These are phyloP conservation scores for Butastur rufipennis DNA, from an alignment of 2,113 vertebrate genomes.

Conservation along the genomic window DNA sequence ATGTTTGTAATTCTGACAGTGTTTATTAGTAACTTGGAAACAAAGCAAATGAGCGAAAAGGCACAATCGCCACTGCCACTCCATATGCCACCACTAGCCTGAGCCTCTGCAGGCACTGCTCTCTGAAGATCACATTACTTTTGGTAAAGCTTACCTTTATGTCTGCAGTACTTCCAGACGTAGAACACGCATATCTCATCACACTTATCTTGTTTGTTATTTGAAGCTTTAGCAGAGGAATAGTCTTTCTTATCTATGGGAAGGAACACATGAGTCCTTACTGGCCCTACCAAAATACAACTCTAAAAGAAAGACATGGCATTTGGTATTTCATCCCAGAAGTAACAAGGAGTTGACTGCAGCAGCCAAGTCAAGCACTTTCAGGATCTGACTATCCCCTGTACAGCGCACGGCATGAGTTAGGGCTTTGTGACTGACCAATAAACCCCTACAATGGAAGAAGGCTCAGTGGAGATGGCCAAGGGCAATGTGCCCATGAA, in stretches of 20 bases:
- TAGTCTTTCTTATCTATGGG: neutral
- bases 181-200: constrained; percentile 84
- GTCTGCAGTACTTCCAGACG: constrained; percentile 76
- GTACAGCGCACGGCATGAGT: neutral
- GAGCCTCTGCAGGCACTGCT: neutral
- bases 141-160: constrained; percentile 71
- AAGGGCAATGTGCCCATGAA: neutral
- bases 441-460: neutral
- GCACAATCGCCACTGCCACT: neutral
- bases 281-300: neutral
- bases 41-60: neutral
- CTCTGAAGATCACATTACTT: neutral
- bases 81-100: neutral
- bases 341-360: neutral
- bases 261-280: neutral
- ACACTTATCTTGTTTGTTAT: constrained; percentile 37
- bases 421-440: neutral
- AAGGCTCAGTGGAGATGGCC: neutral
- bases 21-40: neutral
- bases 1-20: neutral
- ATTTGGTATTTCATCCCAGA: neutral
- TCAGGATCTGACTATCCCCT: neutral
- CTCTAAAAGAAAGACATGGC: neutral
- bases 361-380: neutral
- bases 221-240: neutral